phyloP scores from a whole-genome alignment of 2,113 vertebrate genomes.

The Campylomormyrus numenius region DNA sequence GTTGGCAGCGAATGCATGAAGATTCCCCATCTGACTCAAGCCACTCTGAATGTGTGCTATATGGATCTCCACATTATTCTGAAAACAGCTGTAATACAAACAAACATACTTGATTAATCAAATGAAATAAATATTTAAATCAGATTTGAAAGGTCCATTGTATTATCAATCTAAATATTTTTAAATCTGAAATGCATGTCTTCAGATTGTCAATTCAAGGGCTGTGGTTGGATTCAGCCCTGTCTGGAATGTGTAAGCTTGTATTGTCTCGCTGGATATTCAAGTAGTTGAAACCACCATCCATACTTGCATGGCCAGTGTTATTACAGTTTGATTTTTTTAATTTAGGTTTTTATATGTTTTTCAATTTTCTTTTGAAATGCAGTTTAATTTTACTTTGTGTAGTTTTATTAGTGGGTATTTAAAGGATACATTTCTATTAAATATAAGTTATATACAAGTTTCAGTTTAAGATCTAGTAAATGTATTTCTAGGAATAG shows the following conservation, averaged over 20 bases:
- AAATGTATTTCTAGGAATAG: not conserved
- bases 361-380: not conserved
- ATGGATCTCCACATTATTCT: slow-evolving; percentile 98
- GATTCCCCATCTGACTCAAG: slow-evolving; percentile 95
- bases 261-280: not conserved
- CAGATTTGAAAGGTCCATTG: not conserved
- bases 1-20: slow-evolving; percentile 93
- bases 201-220: not conserved
- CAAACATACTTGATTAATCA: not conserved
- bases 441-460: not conserved
- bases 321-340: not conserved
- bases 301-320: not conserved
- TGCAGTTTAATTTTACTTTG: not conserved
- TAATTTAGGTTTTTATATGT: not conserved
- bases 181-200: not conserved
- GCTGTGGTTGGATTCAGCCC: not conserved
- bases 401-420: not conserved
- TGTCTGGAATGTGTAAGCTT: not conserved
- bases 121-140: not conserved
- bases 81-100: slow-evolving; percentile 76
- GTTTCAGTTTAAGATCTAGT: not conserved
- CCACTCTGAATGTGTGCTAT: slow-evolving; percentile 98
- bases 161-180: not conserved
- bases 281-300: not conserved
- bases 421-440: not conserved